A percentile compares a stretch with the other conserved stretches of the same genome.
Conservation (phyloP, 2,888 invertebrate genomes). For the Apantesis nais region DNA sequence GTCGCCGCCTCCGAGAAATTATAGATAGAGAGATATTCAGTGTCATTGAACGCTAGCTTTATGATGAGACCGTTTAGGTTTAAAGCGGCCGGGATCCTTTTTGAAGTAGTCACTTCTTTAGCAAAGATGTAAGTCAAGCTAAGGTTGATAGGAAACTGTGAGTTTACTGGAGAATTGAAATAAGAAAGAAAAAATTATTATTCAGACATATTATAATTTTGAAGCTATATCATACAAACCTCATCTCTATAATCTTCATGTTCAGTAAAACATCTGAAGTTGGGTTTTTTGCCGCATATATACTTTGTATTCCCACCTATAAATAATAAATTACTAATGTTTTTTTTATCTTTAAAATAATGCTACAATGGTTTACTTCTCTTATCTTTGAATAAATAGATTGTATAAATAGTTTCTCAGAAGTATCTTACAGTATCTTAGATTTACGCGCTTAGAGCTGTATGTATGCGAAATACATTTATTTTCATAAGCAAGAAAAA, state of each 20-base stretch:
- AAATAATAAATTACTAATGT: neutral
- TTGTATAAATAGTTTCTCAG: neutral
- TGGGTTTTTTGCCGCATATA: neutral
- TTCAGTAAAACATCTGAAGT: conserved; percentile 5
- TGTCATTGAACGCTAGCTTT: no score
- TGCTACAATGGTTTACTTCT: neutral
- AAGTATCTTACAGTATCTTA: neutral
- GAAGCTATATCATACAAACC: neutral
- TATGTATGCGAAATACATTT: neutral
- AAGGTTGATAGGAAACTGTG: neutral
- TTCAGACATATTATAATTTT: neutral
- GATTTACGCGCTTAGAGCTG: neutral
- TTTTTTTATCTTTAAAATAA: neutral
- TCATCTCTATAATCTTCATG: neutral
- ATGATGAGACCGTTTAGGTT: no score
- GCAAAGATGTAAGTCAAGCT: no score
- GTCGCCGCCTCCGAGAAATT: no score
- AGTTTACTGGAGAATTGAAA: neutral
- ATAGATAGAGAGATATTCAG: no score
- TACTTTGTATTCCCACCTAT: conserved; percentile 1
- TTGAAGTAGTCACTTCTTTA: no score
- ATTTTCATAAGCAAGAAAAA: neutral
- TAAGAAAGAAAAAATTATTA: neutral
- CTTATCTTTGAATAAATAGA: neutral
- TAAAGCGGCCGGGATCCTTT: no score